phyloP scores from a whole-genome alignment of 2,113 vertebrate genomes.

The Polypterus bichir region DNA sequence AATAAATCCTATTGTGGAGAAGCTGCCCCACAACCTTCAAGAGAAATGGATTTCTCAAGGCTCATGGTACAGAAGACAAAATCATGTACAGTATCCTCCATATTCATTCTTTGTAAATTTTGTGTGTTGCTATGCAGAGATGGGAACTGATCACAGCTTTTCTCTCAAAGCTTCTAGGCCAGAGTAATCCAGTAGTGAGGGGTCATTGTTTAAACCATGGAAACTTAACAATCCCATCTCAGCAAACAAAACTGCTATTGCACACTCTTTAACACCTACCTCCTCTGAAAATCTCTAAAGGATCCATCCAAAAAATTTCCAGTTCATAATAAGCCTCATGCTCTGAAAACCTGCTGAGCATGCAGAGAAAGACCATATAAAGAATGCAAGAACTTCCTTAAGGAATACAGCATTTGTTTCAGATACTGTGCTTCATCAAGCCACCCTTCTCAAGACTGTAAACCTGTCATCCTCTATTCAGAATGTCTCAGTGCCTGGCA shows the following conservation, averaged over 20 bases:
- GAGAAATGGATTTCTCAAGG: conserved; percentile 1
- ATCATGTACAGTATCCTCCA: conserved; percentile 5
- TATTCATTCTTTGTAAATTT: not conserved
- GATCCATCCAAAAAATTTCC: not conserved
- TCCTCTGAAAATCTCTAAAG: too few species aligned
- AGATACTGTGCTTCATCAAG: not conserved
- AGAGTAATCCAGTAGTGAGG: too few species aligned
- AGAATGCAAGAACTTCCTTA: not conserved
- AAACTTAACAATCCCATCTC: too few species aligned
- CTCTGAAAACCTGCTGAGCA: not conserved
- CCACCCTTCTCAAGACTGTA: not conserved
- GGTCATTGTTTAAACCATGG: too few species aligned
- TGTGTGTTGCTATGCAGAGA: not conserved
- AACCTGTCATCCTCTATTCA: not conserved
- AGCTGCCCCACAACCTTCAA: not conserved
- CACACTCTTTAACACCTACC: too few species aligned
- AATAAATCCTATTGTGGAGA: not conserved
- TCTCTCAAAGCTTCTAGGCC: not conserved
- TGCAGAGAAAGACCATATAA: not conserved
- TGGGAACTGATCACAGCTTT: not conserved
- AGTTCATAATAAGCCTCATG: not conserved
- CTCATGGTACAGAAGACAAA: conserved; percentile 1
- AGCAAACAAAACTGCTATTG: too few species aligned
- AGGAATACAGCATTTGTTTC: not conserved
- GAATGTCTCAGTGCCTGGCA: not conserved